A percentile compares a stretch with the other conserved stretches of the same genome.
phyloP scores from a whole-genome alignment of 2,113 vertebrate species.

The Nansenia antarctica region DNA sequence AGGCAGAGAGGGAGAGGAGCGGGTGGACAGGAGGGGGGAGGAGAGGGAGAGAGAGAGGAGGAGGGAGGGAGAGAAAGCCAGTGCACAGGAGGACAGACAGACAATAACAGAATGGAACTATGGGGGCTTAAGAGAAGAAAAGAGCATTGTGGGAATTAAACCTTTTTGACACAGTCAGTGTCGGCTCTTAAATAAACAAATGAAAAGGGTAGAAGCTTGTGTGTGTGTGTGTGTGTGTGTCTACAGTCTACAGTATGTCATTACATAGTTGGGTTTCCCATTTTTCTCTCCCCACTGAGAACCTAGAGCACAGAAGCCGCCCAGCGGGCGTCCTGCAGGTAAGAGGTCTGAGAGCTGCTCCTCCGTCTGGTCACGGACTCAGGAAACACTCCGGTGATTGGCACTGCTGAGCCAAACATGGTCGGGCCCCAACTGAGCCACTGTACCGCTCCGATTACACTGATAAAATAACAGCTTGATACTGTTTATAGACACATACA shows the following conservation, averaged over 20 bases:
- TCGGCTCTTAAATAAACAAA: neutral
- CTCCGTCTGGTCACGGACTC: neutral
- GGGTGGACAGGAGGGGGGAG: neutral
- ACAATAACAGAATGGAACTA: neutral
- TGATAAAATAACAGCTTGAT: conserved; percentile 1
- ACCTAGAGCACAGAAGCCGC: neutral
- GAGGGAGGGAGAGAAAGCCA: neutral
- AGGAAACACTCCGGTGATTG: neutral
- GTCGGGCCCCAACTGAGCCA: neutral
- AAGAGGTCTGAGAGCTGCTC: neutral
- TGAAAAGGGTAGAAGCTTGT: neutral
- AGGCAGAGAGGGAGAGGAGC: neutral
- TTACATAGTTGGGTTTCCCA: neutral
- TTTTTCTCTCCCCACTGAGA: neutral
- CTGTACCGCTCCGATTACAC: conserved; percentile 2
- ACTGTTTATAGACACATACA: neutral
- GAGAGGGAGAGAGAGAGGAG: neutral
- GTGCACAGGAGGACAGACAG: neutral
- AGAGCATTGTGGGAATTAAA: neutral
- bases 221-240: neutral
- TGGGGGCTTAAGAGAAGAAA: neutral
- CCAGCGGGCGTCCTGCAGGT: neutral
- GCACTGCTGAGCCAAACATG: neutral
- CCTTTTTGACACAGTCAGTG: neutral
- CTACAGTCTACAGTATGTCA: neutral